These are phyloP conservation scores for Arge pagana DNA, from an alignment of 2,888 invertebrate species.

Conservation along the genomic window DNA sequence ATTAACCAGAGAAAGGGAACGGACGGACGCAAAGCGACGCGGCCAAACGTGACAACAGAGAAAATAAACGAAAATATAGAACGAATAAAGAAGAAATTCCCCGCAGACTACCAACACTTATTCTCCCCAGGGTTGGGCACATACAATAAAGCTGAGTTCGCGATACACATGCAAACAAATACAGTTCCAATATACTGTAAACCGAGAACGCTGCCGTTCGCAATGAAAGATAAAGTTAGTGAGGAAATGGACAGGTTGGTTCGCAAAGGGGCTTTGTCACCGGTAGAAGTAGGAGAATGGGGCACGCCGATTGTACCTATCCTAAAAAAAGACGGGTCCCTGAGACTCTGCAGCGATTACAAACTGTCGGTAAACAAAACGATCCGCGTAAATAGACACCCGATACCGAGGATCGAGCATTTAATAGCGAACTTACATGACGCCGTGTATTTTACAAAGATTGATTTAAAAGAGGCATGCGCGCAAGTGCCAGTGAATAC, in stretches of 20 bases:
- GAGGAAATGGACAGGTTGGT: slow-evolving; percentile 23
- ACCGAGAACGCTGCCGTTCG: slow-evolving; percentile 15
- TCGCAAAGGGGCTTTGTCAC: neutral
- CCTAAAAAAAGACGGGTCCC: neutral
- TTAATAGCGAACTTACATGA: neutral
- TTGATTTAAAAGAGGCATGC: slow-evolving; percentile 27
- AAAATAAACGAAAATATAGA: neutral
- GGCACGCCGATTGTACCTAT: slow-evolving; percentile 2
- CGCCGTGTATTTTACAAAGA: slow-evolving; percentile 7
- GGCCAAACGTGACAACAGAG: too few species aligned
- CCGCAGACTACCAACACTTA: neutral
- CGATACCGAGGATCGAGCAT: neutral
- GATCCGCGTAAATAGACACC: neutral
- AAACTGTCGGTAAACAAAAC: neutral
- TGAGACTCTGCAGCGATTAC: neutral
- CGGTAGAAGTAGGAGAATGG: slow-evolving; percentile 6
- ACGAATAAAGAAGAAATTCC: neutral
- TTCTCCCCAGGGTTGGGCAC: slow-evolving; percentile 6
- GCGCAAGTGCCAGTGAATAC: slow-evolving; percentile 20
- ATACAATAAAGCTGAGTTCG: slow-evolving; percentile 21
- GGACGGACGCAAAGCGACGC: neutral
- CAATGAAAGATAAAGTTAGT: slow-evolving; percentile 21
- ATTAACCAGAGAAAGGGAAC: neutral
- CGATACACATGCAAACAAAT: slow-evolving; percentile 5
- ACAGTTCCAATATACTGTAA: neutral